Percentiles rank a stretch among this genome's conserved stretches.
Conservation (phyloP, 2,797 vertebrate genomes). For the Esox lucius region DNA sequence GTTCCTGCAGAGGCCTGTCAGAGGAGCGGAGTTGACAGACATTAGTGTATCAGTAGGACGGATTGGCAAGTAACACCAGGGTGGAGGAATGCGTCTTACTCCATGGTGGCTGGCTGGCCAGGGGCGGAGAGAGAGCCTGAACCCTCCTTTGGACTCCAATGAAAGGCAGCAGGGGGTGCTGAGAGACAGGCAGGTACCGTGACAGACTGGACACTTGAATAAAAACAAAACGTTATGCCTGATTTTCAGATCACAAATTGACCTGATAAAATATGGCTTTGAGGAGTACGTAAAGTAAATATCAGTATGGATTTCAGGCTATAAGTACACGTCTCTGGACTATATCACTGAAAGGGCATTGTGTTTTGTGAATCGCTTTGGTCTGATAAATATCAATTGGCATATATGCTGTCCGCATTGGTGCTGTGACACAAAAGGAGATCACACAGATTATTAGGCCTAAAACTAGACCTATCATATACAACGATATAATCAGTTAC, state of each 20-base stretch:
- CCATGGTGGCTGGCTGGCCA: background rate
- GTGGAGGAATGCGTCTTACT: background rate
- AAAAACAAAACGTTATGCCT: background rate
- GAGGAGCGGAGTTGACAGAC: background rate
- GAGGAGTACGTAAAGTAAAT: background rate
- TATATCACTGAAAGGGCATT: background rate
- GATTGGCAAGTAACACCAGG: background rate
- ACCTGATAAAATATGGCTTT: background rate
- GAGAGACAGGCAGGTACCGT: background rate
- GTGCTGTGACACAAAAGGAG: background rate
- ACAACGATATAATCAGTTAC: too few species aligned
- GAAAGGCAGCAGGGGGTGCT: background rate
- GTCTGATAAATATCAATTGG: background rate
- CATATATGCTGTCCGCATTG: background rate
- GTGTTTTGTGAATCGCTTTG: background rate
- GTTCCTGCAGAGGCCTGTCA: conserved; percentile 37
- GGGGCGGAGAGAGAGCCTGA: conserved; percentile 5
- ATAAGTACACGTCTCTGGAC: background rate
- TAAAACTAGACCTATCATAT: too few species aligned
- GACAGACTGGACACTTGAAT: background rate
- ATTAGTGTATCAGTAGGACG: background rate
- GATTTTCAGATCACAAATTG: background rate
- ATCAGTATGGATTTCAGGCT: background rate
- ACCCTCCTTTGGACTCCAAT: background rate
- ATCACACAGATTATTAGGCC: too few species aligned